Base-by-base conservation (phyloP, 2,797 vertebrate genomes). In the Halcyon chelicuti region DNA sequence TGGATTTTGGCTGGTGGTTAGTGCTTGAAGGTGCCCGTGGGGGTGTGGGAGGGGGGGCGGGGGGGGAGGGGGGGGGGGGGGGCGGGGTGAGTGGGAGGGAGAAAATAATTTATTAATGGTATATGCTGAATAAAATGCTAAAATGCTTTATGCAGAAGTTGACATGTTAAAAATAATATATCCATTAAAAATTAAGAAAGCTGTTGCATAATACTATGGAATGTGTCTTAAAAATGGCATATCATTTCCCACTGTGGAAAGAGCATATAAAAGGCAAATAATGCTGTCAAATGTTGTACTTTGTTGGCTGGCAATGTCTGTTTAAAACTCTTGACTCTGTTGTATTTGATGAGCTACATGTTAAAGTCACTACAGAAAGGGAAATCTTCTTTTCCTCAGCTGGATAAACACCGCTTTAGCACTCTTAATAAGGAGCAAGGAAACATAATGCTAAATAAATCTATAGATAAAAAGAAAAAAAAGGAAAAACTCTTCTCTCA, bases 401-500 rank as follows among this genome's bases (percentile, higher is more conserved):
- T 2, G 5, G 71, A 90, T 92, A 84, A 96, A 91, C 78, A 94
- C 75, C 95, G 90, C 86, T 96, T 96, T 96, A 86, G 81, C 88
- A 94, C 84, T 86, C 75, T 93, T 94, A 93, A 94, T 93, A 94
- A 93, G 94, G 86, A 95, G 57, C 86, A 87, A 96, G 86, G 88
- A 97, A 95, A 92, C 87, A 65, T 87, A 93, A 74, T 74, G 37
- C 93, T 91, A 96, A 97, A 96, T 97, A 98, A 97, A 95, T 55
- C 37, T 95, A 33, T 93, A 90, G 86, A 75, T 94, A 39, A 39
- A 39, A 39, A n/a, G 90, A 91, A 95, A 91, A 91, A 91, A 93
- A 91, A 47, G 77, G 78, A 91, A 80, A 84, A 92, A 63, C 75
- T 91, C 79, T 93, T 72, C 79, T 94, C 81, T 88, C 78, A 81